These are phyloP conservation scores for Theristicus caerulescens DNA, from an alignment of 2,113 vertebrate species.

Conservation along the genomic window DNA sequence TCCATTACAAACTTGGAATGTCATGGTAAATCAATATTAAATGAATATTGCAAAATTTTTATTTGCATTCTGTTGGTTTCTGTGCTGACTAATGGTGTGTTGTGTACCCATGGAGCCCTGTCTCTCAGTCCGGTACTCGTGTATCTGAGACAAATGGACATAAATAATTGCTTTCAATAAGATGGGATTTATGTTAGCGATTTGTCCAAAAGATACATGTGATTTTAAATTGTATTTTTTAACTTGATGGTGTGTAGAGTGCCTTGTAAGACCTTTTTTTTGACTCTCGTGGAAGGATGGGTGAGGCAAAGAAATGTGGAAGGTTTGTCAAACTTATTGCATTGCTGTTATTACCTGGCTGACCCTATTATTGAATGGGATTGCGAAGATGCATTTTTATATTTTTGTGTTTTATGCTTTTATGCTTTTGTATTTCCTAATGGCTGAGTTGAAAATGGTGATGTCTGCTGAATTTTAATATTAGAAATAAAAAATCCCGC, in stretches of 20 bases:
- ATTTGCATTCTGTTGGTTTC: not conserved
- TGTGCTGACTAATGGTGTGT: not conserved
- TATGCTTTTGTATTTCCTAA: not conserved
- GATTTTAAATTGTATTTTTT: not conserved
- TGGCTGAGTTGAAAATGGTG: not conserved
- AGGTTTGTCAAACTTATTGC: not conserved
- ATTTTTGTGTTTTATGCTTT: not conserved
- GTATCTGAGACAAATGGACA: not conserved
- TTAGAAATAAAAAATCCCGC: not conserved
- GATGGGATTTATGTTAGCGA: not conserved
- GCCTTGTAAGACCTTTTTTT: not conserved
- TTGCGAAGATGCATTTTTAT: not conserved
- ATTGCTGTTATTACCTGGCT: not conserved
- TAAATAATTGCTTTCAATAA: not conserved
- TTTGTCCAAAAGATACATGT: not conserved
- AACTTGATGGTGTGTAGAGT: not conserved
- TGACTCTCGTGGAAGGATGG: not conserved
- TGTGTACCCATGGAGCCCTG: not conserved
- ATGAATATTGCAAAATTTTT: not conserved
- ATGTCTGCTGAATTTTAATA: not conserved
- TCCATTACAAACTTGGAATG: not conserved
- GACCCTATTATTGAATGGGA: not conserved
- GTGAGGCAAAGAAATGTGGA: not conserved
- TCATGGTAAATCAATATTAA: not conserved
- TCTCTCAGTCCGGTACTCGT: not conserved